These are phyloP conservation scores for Endotricha flammealis DNA, from an alignment of 2,888 invertebrate genomes.

Conservation along the genomic window DNA sequence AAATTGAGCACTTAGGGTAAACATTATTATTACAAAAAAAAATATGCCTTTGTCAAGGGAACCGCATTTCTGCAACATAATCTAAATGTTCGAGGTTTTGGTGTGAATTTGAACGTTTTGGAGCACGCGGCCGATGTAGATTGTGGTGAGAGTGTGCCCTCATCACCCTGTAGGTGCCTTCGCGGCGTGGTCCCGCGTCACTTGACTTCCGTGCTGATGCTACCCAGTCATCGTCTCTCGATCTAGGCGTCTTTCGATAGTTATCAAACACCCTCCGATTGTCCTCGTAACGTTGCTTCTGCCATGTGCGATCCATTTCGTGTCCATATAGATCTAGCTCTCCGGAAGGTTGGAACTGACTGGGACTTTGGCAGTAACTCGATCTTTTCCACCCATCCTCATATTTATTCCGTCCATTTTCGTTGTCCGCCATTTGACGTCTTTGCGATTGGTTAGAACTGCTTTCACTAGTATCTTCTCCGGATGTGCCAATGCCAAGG, in stretches of 20 bases:
- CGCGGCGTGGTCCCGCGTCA: constrained; percentile 64
- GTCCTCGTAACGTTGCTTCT: constrained; percentile 65
- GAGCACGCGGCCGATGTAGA: constrained; percentile 72
- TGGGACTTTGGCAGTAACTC: constrained; percentile 74
- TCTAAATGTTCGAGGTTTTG: constrained; percentile 81
- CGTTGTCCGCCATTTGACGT: constrained; percentile 77
- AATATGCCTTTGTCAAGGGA: constrained; percentile 71
- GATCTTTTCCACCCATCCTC: constrained; percentile 84
- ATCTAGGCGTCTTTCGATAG: constrained; percentile 49
- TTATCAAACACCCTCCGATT: constrained; percentile 58
- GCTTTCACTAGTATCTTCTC: constrained; percentile 90
- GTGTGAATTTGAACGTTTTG: constrained; percentile 79
- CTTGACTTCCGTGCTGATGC: constrained; percentile 53
- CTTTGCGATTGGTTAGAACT: constrained; percentile 86
- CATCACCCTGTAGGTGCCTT: constrained; percentile 65
- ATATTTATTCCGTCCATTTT: constrained; percentile 77
- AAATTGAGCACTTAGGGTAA: constrained; percentile 65
- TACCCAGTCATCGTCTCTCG: constrained; percentile 55
- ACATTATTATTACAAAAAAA: constrained; percentile 38
- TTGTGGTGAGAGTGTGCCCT: constrained; percentile 82
- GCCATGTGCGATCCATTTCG: constrained; percentile 77
- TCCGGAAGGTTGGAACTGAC: constrained; percentile 81
- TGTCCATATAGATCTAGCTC: constrained; percentile 83
- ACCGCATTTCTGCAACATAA: constrained; percentile 81
- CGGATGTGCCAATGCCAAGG: constrained; percentile 88